phyloP scores from a whole-genome alignment of 2,113 vertebrate species.

The Dicerorhinus sumatrensis region DNA sequence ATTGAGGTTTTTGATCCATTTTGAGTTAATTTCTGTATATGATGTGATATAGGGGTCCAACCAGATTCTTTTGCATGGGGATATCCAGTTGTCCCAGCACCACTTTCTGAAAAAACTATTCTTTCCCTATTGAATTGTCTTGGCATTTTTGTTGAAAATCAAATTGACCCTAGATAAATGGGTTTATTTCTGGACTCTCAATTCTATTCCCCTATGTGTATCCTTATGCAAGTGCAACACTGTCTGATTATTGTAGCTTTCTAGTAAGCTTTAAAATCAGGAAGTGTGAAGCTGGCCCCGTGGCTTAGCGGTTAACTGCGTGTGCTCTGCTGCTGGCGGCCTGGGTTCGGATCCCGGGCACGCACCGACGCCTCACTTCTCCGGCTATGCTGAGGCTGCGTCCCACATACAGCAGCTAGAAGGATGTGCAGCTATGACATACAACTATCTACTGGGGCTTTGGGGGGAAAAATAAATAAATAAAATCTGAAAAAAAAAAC shows the following conservation, averaged over 20 bases:
- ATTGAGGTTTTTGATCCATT: not conserved
- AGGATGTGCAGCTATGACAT: too few relatives aligned
- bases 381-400: too few relatives aligned
- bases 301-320: too few relatives aligned
- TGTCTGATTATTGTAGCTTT: not conserved
- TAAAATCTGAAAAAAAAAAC: too few relatives aligned
- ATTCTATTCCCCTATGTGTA: not conserved
- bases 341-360: too few relatives aligned
- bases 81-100: not conserved
- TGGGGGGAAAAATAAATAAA: too few relatives aligned
- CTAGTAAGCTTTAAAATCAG: not conserved
- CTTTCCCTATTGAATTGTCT: not conserved
- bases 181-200: constrained; percentile 14
- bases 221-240: not conserved
- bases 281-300: not conserved
- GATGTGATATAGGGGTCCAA: not conserved
- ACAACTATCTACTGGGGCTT: too few relatives aligned
- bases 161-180: not conserved
- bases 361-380: too few relatives aligned
- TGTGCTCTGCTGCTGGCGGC: too few relatives aligned
- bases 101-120: not conserved
- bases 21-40: not conserved
- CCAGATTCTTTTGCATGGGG: not conserved
- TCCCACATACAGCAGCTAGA: too few relatives aligned
- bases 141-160: not conserved